These are phyloP conservation scores for Melipona bicolor DNA, from an alignment of 2,888 invertebrate genomes.

Conservation along the genomic window DNA sequence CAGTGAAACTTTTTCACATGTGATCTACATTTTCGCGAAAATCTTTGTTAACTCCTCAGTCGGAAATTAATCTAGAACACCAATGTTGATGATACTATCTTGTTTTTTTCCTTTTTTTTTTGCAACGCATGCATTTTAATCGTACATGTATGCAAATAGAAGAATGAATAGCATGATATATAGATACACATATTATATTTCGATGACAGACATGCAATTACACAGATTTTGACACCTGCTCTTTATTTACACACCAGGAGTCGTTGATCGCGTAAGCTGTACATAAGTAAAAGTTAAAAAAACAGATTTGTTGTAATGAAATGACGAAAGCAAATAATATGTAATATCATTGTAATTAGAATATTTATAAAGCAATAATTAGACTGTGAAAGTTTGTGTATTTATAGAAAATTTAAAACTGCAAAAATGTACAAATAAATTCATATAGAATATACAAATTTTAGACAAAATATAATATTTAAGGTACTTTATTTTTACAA, in stretches of 20 bases:
- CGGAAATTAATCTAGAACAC: conserved; percentile 36
- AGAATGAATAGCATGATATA: conserved; percentile 5
- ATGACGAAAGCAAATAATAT: neutral
- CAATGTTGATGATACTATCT: conserved; percentile 37
- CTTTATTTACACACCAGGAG: conserved; percentile 29
- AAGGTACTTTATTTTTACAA: no score
- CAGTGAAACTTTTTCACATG: conserved; percentile 14
- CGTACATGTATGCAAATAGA: conserved; percentile 26
- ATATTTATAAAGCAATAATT: neutral
- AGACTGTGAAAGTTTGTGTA: neutral
- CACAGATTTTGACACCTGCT: conserved; percentile 46
- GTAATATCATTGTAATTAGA: neutral
- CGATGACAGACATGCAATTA: conserved; percentile 25
- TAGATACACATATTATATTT: neutral
- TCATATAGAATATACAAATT: no score
- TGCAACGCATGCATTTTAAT: conserved; percentile 15
- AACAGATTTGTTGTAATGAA: neutral
- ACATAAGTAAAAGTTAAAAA: neutral
- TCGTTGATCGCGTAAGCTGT: conserved; percentile 20
- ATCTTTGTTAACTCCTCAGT: conserved; percentile 33
- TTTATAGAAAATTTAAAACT: neutral
- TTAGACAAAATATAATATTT: no score
- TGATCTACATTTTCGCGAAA: conserved; percentile 35
- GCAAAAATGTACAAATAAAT: neutral
- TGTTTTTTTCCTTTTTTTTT: conserved; percentile 18